Conservation (phyloP, 2,797 vertebrate species). For the Moxostoma hubbsi region DNA sequence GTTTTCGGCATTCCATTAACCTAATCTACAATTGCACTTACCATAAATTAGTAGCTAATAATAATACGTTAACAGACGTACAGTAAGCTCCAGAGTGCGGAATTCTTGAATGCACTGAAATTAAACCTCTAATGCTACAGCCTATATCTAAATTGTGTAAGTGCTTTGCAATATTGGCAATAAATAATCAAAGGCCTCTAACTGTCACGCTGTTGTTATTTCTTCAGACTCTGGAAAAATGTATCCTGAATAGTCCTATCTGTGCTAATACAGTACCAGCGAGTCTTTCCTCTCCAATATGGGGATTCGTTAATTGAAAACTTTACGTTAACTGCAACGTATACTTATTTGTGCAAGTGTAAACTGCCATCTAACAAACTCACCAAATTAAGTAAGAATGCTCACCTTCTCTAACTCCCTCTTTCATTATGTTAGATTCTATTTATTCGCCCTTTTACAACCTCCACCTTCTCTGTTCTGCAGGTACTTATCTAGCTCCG, state of each 20-base stretch:
- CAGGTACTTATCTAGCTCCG: slow-evolving; percentile 98
- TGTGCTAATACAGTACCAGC: slow-evolving; percentile 43
- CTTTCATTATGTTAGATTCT: slow-evolving; percentile 28
- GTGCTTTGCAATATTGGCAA: slow-evolving; percentile 45
- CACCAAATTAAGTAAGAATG: slow-evolving; percentile 34
- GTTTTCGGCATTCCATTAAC: slow-evolving; percentile 35
- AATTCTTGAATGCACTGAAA: slow-evolving; percentile 11
- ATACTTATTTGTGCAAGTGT: slow-evolving; percentile 33
- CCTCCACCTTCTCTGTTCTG: slow-evolving; percentile 98
- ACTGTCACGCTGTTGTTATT: slow-evolving; percentile 20
- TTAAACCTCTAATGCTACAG: slow-evolving; percentile 41
- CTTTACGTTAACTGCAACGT: slow-evolving; percentile 27
- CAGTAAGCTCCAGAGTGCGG: slow-evolving; percentile 10
- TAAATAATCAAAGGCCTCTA: slow-evolving; percentile 46
- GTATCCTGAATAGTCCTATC: slow-evolving; percentile 33
- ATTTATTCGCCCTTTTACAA: slow-evolving; percentile 75
- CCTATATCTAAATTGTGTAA: slow-evolving; percentile 31
- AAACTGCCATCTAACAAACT: slow-evolving; percentile 43
- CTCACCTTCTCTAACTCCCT: slow-evolving; percentile 16
- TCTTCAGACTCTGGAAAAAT: slow-evolving; percentile 39
- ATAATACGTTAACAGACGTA: slow-evolving; percentile 16
- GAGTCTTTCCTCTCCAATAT: slow-evolving; percentile 48
- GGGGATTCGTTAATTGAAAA: slow-evolving; percentile 34
- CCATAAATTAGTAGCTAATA: slow-evolving; percentile 20
- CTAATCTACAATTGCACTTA: slow-evolving; percentile 51